Evolutionary conservation across 2,888 invertebrate genomes (phyloP), one percentile per base, ranked within the genome.

Genomic region (Diarsia brunnea): DNA sequence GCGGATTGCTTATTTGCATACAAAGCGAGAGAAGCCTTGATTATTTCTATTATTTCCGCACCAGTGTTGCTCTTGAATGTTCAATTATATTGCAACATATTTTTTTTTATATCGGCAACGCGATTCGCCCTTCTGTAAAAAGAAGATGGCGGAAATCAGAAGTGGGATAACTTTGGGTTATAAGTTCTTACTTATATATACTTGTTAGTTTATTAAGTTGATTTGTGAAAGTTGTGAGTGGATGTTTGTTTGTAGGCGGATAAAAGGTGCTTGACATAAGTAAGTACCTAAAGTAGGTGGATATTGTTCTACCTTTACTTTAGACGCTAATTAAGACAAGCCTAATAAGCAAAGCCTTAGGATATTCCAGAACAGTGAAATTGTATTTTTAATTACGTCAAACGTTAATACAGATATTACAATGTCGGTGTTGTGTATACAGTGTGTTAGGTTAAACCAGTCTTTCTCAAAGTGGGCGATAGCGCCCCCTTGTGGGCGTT

Each of bases 1-100:
- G 92, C 90, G 91, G 91, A 91, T 91, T 90, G 90, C 92, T 90
- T 89, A 94, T 94, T 94, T 92, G 92, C 94, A 94, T 94, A 94
- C 90, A 94, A 91, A 94, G 92, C 91, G 91, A 89, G 87, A 80
- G 86, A 81, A 87, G 87, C 83, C 89, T 89, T 93, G 92, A 94
- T 94, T 92, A 93, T 93, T 93, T 94, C 92, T 93, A 91, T 94
- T 93, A 94, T 93, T 93, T 89, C 88, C 89, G 85, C 80, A 85
- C 75, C 81, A 78, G 79, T 70, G 78, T 79, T 81, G 77, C 81
- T 79, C 72, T 75, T 72, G 78, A 84, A 73, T 78, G 81, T 82
- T 87, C 87, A 87, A 87, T 87, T 87, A 87, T 80, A 87, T 80
- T 73, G 78, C 78, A 85, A 76, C 86, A 87, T 85, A 84, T 87